These are phyloP conservation scores for Nomada fabriciana DNA, from an alignment of 2,888 invertebrate genomes.

Conservation along the genomic window DNA sequence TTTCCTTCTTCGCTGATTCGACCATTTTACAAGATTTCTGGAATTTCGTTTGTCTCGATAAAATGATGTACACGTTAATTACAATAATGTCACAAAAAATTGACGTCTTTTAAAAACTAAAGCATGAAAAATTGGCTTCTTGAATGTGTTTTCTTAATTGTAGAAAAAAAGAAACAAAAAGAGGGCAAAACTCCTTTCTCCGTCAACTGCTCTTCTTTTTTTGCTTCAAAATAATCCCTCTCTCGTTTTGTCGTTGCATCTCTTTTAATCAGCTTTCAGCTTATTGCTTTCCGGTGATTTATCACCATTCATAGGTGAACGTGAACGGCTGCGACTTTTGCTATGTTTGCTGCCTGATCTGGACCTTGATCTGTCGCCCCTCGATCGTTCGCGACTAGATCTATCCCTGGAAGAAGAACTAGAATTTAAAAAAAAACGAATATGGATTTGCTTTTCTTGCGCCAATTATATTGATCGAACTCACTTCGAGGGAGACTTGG, in stretches of 20 bases:
- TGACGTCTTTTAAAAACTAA: conserved; percentile 52
- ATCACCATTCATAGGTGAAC: conserved; percentile 83
- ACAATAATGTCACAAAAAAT: conserved; percentile 46
- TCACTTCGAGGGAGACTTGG: conserved; percentile 85
- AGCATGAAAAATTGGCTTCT: conserved; percentile 73
- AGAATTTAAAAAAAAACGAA: conserved; percentile 23
- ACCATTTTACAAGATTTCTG: background rate
- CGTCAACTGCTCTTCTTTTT: background rate
- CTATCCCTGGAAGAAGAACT: conserved; percentile 78
- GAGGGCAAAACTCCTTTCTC: conserved; percentile 37
- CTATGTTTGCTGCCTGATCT: conserved; percentile 83
- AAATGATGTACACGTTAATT: conserved; percentile 46
- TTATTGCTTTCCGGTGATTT: conserved; percentile 82
- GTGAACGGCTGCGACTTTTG: conserved; percentile 82
- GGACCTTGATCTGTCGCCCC: conserved; percentile 82
- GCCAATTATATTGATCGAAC: conserved; percentile 71
- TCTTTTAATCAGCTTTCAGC: conserved; percentile 78
- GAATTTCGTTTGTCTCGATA: conserved; percentile 22
- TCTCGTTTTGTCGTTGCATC: background rate
- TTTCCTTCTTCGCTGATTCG: background rate
- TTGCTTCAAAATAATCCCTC: conserved; percentile 17
- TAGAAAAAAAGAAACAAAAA: conserved; percentile 62
- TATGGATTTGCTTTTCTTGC: conserved; percentile 61
- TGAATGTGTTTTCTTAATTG: conserved; percentile 68
- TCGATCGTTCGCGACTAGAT: conserved; percentile 83